Evolutionary conservation across 2,113 vertebrate genomes (phyloP).

Genomic region (Epinephelus cyanopodus): DNA sequence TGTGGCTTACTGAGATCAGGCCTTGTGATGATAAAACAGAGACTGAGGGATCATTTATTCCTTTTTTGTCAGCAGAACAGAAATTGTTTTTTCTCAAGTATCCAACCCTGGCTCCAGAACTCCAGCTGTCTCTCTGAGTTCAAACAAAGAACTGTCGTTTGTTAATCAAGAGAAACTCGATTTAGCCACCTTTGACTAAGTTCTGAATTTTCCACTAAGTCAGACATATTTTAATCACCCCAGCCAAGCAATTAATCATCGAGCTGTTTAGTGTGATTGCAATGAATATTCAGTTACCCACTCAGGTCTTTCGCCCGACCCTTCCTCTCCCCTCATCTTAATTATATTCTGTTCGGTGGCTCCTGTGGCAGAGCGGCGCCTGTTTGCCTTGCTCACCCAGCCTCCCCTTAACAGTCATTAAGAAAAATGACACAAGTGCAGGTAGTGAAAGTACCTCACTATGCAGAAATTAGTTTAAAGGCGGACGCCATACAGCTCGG

Average conservation of each 20-base stretch:
- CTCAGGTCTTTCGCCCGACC: constrained; percentile 68
- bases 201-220: constrained; percentile 57
- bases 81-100: neutral
- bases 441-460: constrained; percentile 61
- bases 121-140: constrained; percentile 15
- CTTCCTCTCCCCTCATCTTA: constrained; percentile 66
- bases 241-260: constrained; percentile 73
- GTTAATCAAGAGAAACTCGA: constrained; percentile 55
- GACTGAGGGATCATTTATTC: constrained; percentile 24
- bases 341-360: constrained; percentile 67
- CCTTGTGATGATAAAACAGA: constrained; percentile 1
- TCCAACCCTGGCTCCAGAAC: neutral
- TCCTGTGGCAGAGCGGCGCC: constrained; percentile 50
- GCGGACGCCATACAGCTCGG: constrained; percentile 49
- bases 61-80: constrained; percentile 8
- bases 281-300: constrained; percentile 80
- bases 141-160: constrained; percentile 19
- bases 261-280: constrained; percentile 73
- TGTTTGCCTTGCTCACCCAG: constrained; percentile 62
- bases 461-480: constrained; percentile 73
- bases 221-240: constrained; percentile 73
- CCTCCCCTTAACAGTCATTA: constrained; percentile 70
- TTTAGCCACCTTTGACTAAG: constrained; percentile 55
- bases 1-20: constrained; percentile 2
- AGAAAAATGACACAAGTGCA: constrained; percentile 73